Percentiles rank a stretch among this genome's conserved stretches.
Conservation (phyloP, 2,113 vertebrate genomes). For the Spilogale gracilis region DNA sequence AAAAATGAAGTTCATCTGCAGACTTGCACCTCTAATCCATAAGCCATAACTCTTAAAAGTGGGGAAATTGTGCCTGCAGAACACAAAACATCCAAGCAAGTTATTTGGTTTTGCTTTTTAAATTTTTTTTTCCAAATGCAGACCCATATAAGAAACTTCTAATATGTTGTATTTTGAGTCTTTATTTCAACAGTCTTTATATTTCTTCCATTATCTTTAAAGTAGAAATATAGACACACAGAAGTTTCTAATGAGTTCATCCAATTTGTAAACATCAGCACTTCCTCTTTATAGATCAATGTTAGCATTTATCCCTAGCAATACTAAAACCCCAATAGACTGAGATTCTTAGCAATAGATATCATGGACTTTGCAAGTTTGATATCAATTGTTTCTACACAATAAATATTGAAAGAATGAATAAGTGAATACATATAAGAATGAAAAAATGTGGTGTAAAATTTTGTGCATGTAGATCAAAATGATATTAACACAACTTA, state of each 20-base stretch:
- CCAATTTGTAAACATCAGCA: neutral
- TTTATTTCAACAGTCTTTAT: neutral
- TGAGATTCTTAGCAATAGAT: neutral
- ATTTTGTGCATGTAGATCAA: neutral
- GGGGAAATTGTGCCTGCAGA: neutral
- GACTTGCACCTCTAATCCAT: neutral
- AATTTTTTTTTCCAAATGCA: neutral
- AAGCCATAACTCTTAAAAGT: neutral
- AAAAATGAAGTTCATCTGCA: neutral
- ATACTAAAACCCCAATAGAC: neutral
- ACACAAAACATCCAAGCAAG: neutral
- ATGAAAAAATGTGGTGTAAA: neutral
- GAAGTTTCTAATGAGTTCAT: neutral
- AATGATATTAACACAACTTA: neutral
- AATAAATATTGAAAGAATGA: neutral
- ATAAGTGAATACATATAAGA: neutral
- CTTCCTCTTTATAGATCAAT: neutral
- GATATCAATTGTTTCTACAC: neutral
- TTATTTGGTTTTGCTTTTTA: neutral
- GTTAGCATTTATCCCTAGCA: neutral
- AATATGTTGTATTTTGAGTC: neutral
- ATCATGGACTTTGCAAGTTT: neutral
- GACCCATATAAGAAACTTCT: neutral
- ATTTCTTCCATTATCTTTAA: slow-evolving; percentile 9
- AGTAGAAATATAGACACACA: neutral